Evolutionary conservation across 35 echinoderm and acorn worm genomes (phyloP).

Genomic region (Holothuria glaberrima): DNA sequence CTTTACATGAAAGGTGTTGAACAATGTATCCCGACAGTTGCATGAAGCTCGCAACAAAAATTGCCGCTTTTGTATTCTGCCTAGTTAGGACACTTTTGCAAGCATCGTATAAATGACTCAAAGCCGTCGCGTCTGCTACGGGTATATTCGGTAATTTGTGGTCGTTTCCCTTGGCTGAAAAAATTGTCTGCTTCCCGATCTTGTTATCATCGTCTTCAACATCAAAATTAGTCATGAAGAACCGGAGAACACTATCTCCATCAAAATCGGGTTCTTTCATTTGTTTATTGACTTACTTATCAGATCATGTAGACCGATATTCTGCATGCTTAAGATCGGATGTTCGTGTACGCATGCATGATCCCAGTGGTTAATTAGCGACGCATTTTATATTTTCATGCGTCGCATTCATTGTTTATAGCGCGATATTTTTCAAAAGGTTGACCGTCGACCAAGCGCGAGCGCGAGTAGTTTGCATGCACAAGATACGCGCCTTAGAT

Average conservation of each 20-base stretch:
- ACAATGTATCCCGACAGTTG: slow-evolving; percentile 1
- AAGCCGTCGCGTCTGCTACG: not conserved
- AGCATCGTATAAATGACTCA: slow-evolving; percentile 8
- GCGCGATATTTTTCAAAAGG: no score
- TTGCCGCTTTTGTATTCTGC: not conserved
- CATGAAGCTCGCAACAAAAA: slow-evolving; percentile 15
- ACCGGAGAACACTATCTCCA: slow-evolving; percentile 19
- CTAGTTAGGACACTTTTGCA: not conserved
- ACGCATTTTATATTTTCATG: no score
- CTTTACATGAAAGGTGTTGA: slow-evolving; percentile 10
- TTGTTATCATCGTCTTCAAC: slow-evolving; percentile 14
- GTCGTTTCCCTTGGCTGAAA: not conserved
- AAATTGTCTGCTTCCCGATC: not conserved
- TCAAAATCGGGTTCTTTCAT: slow-evolving; percentile 11
- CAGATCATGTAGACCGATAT: no score
- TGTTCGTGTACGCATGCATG: no score
- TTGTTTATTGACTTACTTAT: not conserved
- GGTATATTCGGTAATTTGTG: not conserved
- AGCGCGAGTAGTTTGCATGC: no score
- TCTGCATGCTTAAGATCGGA: no score
- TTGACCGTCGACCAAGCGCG: no score
- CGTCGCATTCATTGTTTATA: no score
- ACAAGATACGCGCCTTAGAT: no score
- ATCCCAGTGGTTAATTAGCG: no score
- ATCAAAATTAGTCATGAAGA: slow-evolving; percentile 40